Percentiles rank a stretch among this genome's conserved stretches.
Evolutionary conservation across 2,113 vertebrate species (phyloP).

Genomic region (Sphaerodactylus townsendi): DNA sequence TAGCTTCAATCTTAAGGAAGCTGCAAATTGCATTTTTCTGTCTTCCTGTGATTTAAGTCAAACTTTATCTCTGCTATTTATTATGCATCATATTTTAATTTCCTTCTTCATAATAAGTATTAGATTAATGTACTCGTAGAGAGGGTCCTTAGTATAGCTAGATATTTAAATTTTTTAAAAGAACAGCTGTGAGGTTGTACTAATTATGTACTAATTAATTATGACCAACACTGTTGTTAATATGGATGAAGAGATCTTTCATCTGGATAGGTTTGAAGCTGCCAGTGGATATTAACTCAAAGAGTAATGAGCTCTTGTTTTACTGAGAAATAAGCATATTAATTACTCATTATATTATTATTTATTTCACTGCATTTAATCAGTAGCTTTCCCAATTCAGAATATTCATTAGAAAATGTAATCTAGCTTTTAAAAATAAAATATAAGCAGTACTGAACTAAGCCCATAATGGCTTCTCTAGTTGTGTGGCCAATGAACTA

Average conservation of each 20-base stretch:
- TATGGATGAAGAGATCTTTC: slow-evolving; percentile 52
- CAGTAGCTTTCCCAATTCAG: slow-evolving; percentile 25
- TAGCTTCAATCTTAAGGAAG: slow-evolving; percentile 5
- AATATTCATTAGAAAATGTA: slow-evolving; percentile 17
- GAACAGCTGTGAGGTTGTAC: slow-evolving; percentile 6
- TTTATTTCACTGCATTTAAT: slow-evolving; percentile 36
- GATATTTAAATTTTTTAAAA: slow-evolving; percentile 5
- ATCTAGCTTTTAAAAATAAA: slow-evolving; percentile 22
- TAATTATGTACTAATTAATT: slow-evolving; percentile 49
- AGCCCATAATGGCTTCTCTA: too few relatives aligned
- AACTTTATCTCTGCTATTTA: slow-evolving; percentile 10
- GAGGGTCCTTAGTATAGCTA: slow-evolving; percentile 2
- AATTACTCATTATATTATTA: slow-evolving; percentile 42
- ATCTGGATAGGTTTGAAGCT: slow-evolving; percentile 28
- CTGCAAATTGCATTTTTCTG: neutral
- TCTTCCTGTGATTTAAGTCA: neutral
- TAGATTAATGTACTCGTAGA: slow-evolving; percentile 14
- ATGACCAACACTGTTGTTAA: slow-evolving; percentile 46
- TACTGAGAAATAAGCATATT: slow-evolving; percentile 46
- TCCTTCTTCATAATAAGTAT: neutral
- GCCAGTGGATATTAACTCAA: slow-evolving; percentile 38
- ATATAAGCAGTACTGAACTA: neutral
- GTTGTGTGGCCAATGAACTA: neutral
- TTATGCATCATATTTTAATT: slow-evolving; percentile 14
- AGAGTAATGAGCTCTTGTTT: slow-evolving; percentile 10